Evolutionary conservation across 2,797 vertebrate genomes (phyloP).

Genomic region (Pampus argenteus): DNA sequence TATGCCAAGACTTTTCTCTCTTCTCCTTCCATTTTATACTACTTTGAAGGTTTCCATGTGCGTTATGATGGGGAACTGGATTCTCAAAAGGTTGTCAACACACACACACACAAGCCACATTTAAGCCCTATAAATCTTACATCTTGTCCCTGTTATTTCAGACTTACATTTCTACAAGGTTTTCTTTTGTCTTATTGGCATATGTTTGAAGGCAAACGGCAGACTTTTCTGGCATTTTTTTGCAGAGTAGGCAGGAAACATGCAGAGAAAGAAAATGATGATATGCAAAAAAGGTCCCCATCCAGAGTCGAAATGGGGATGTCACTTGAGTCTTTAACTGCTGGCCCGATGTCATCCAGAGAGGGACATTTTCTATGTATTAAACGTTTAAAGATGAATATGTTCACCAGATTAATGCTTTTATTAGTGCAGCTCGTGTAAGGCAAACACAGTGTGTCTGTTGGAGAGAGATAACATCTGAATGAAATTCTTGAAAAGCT

Average conservation of each 20-base stretch:
- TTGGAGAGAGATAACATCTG: constrained; percentile 50
- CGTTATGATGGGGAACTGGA: constrained; percentile 1
- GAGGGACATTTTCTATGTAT: constrained; percentile 19
- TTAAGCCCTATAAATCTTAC: background rate
- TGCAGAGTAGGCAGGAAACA: constrained; percentile 15
- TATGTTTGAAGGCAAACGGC: background rate
- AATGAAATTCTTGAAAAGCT: constrained; percentile 50
- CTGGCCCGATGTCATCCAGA: constrained; percentile 33
- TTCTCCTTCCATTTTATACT: constrained; percentile 12
- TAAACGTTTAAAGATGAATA: constrained; percentile 19
- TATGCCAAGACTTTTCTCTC: background rate
- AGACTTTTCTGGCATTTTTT: background rate
- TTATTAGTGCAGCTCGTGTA: constrained; percentile 22
- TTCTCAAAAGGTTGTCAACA: background rate
- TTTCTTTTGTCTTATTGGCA: background rate
- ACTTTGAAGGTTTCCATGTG: constrained; percentile 27
- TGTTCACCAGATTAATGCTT: background rate
- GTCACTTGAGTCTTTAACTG: constrained; percentile 4
- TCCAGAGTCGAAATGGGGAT: constrained; percentile 13
- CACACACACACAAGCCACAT: background rate
- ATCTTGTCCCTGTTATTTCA: background rate
- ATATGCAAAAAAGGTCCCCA: constrained; percentile 22
- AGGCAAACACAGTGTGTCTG: constrained; percentile 41
- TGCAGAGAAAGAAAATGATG: background rate
- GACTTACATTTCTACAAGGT: background rate